These are phyloP conservation scores for Prosopocoilus inquinatus DNA, from an alignment of 2,888 invertebrate species.

Conservation along the genomic window DNA sequence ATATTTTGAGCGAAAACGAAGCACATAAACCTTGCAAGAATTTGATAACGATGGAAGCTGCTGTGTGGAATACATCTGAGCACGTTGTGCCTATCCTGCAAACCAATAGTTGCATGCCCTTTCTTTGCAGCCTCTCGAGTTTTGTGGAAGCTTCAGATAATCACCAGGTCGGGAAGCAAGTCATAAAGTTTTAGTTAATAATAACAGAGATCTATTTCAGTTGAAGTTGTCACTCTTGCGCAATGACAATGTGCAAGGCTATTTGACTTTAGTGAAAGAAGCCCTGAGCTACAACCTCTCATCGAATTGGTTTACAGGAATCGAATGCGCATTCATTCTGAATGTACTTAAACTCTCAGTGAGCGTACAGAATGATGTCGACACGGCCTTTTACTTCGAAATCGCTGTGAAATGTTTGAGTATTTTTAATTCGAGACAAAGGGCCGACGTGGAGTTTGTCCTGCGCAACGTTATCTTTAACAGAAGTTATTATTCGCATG, in stretches of 20 bases:
- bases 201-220: conserved; percentile 32
- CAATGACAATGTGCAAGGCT: conserved; percentile 45
- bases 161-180: conserved; percentile 1
- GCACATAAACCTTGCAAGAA: conserved; percentile 49
- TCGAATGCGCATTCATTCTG: conserved; percentile 59
- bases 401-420: conserved; percentile 62
- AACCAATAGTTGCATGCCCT: conserved; percentile 51
- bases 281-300: conserved; percentile 47
- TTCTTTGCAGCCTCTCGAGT: conserved; percentile 44
- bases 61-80: conserved; percentile 50
- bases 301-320: conserved; percentile 63
- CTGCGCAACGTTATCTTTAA: conserved; percentile 63
- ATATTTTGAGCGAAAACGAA: conserved; percentile 50
- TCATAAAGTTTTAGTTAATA: background rate
- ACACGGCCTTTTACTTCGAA: conserved; percentile 56
- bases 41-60: conserved; percentile 49
- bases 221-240: conserved; percentile 49
- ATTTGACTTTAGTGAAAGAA: conserved; percentile 49
- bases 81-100: conserved; percentile 52
- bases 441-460: conserved; percentile 57
- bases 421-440: conserved; percentile 60
- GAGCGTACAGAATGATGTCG: conserved; percentile 42
- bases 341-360: conserved; percentile 53
- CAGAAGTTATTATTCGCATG: conserved; percentile 59
- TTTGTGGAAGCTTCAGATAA: conserved; percentile 29